Base-by-base conservation (phyloP, 1,140 invertebrate species). In the Penaeus chinensis region DNA sequence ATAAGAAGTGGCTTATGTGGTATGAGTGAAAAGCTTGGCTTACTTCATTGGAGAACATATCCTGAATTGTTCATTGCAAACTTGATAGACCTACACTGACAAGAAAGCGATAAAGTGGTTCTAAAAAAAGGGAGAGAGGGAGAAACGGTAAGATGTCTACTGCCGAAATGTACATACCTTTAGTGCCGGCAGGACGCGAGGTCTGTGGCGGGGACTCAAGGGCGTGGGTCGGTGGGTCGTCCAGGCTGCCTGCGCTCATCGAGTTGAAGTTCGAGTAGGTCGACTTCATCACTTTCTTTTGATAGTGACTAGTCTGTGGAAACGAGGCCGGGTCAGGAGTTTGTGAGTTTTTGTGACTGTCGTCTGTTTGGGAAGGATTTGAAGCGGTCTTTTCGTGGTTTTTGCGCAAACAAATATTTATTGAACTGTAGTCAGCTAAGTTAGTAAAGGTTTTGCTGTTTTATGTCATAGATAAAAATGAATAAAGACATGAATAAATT, bases 241-340 rank as follows among this genome's bases (percentile, higher is more conserved):
- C 88, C 87, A 69, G 62, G 78, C 78, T 88, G 32, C 82, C 87
- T 37, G 87, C 89, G 27, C 74, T 85, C 83, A 84, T 86, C 32
- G 81, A 77, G 79, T 89, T 89, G 80, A 81, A 89, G 19, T 60
- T 87, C 1, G 87, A 89, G 61, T 90, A 90, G n/a, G 87, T 90
- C 18, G 89, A 90, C 74, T 90, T 90, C 81, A 90, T 89, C 20
- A 90, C 87, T 69, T 90, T 90, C 87, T 90, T 90, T 82, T 90
- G 89, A 66, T 82, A 89, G 77, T 89, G 71, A n/a, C 82, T 87
- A 54, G 89, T 76, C 89, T 89, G 82, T 10, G 62, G 37, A 20
- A 42, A 27, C 37, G 37, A 60, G 66, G 42, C 18, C 13, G 69
- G 13, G 37, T 27, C 24, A 37, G 37, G 37, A 18, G 37, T 10